Conservation (phyloP, 2,888 invertebrate genomes). For the Eristalis pertinax region DNA sequence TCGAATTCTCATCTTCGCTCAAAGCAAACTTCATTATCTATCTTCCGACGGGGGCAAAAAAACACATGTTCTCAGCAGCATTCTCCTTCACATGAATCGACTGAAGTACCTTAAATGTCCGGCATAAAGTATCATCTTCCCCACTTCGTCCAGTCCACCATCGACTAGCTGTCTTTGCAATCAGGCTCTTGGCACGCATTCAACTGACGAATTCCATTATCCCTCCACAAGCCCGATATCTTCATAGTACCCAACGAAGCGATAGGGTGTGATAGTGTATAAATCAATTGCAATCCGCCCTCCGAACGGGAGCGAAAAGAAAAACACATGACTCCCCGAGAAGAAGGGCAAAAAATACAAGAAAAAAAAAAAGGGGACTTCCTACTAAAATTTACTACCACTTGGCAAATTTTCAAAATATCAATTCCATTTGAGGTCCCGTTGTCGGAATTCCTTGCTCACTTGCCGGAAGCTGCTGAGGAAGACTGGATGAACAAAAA, state of each 20-base stretch:
- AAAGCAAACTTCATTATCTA: not conserved
- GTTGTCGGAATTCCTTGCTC: slow-evolving; percentile 2
- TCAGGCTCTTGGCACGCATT: slow-evolving; percentile 30
- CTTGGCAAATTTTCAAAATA: slow-evolving; percentile 71
- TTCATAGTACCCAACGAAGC: not conserved
- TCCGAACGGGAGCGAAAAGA: not conserved
- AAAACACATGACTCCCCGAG: not conserved
- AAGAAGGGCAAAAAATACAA: slow-evolving; percentile 14
- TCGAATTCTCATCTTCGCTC: not conserved
- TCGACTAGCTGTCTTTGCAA: not conserved
- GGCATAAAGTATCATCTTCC: not conserved
- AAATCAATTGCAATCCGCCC: slow-evolving; percentile 40
- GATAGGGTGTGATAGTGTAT: slow-evolving; percentile 41
- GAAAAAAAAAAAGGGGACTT: not conserved
- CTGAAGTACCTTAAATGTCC: not conserved
- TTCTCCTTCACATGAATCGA: not conserved
- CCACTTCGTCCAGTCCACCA: not conserved
- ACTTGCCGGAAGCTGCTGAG: slow-evolving; percentile 1
- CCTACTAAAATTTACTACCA: slow-evolving; percentile 57
- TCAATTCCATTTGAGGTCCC: slow-evolving; percentile 61
- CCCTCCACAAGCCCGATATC: slow-evolving; percentile 4
- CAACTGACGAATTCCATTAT: slow-evolving; percentile 39
- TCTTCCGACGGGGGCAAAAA: not conserved
- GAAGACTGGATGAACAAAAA: not conserved
- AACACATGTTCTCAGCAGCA: not conserved